These are phyloP conservation scores for Atractosteus spatula DNA, from an alignment of 2,113 vertebrate genomes.

Conservation along the genomic window DNA sequence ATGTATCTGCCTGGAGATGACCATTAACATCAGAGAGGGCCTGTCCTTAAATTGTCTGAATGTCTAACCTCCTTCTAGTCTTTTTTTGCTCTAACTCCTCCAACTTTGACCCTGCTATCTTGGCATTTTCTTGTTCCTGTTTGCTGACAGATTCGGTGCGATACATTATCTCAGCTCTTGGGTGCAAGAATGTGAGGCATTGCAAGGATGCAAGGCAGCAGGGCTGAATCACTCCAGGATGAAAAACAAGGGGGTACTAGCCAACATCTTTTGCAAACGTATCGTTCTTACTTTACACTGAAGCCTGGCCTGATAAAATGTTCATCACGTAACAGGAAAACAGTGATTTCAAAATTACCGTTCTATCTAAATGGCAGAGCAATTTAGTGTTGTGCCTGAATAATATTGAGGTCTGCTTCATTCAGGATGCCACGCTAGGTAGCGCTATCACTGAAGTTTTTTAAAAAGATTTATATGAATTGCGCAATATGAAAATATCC, in stretches of 20 bases:
- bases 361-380: too few species aligned
- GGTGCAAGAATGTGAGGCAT: slow-evolving; percentile 9
- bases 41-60: background rate
- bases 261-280: background rate
- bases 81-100: background rate
- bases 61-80: too few species aligned
- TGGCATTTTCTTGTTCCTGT: background rate
- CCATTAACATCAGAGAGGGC: background rate
- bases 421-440: too few species aligned
- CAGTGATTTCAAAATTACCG: too few species aligned
- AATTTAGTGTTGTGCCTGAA: too few species aligned
- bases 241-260: slow-evolving; percentile 8
- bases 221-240: background rate
- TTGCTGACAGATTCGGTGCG: slow-evolving; percentile 18
- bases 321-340: too few species aligned
- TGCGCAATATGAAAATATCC: too few species aligned
- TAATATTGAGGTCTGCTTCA: too few species aligned
- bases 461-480: too few species aligned
- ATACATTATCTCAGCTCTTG: slow-evolving; percentile 21
- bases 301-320: too few species aligned
- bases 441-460: too few species aligned
- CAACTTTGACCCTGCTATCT: background rate
- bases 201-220: background rate
- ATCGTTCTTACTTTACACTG: background rate
- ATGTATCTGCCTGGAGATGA: background rate